Base-by-base conservation (phyloP, 2,797 vertebrate species). In the Sebastes hubbsi region DNA sequence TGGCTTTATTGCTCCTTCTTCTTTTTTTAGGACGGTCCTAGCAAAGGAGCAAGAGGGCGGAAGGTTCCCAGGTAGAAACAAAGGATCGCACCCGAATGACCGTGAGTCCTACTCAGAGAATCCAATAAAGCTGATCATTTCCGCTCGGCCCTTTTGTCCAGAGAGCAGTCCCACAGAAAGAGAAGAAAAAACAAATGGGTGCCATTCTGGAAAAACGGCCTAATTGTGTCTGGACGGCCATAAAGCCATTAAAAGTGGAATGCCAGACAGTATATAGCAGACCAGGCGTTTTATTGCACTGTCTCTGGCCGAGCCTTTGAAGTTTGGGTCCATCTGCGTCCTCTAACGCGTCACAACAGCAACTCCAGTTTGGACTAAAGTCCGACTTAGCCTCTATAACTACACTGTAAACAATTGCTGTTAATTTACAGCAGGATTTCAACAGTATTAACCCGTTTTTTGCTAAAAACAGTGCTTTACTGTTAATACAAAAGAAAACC, bases 231-330 rank as follows among this genome's bases (percentile, higher is more conserved):
- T 97, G 98, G 97, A 97, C 96, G 96, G 97, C 94, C 95, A 97
- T 99, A 99, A 99, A 99, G 93, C 97, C 96, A 98, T 98, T 99
- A 97, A 97, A 96, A 94, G 84, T 95, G 96, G 96, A 98, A 98
- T 99, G 97, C 97, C 97, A 99, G 97, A 99, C 98, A 97, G 97
- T 97, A 95, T 95, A 97, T 95, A 97, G 97, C 91, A 97, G 97
- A 97, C 96, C 97, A 94, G 93, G 96, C 95, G 96, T 97, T 95
- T 98, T 98, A 99, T 98, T 96, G 96, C 97, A 93, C 96, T 96
- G 95, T 96, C 96, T 97, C 95, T 96, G 95, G 94, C 88, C 94
- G 93, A 96, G 95, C 95, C 97, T 99, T 98, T 99, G 97, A 99
- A 97, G 98, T 98, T 95, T 93, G 95, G 65, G 94, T 97, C 97